Base-by-base conservation (phyloP, 2,113 vertebrate species). In the Rafetus swinhoei region DNA sequence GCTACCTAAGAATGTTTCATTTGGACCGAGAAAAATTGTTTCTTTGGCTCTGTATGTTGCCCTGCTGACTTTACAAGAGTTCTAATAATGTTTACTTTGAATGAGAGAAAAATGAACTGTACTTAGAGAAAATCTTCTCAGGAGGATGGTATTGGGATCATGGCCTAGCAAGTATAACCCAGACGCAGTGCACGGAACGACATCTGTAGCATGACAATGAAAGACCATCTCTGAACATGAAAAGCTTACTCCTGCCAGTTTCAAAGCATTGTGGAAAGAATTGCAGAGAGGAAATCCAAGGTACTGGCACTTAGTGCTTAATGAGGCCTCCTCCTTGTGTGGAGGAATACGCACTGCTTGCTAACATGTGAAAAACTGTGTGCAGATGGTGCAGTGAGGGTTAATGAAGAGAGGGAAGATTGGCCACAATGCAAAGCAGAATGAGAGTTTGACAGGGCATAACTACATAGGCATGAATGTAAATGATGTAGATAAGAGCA, bases 1-100 rank as follows among this genome's bases (percentile, higher is more conserved):
- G 85, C 81, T 60, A 54, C 74, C 90, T 87, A 89, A 81, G 74
- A 87, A 56, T 94, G 89, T 86, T 90, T 86, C 79, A 86, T 94
- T 82, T 90, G 52, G 85, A 93, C 84, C 81, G 29, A 25, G 19
- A 19, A 79, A n/a, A 45, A 24, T 65, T 92, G 35, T 89, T 90
- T 92, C 9, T 3, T 94, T 1, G 6, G 54, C 56, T 85, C 90
- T 29, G 27, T 9, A 32, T 79, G 29, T 88, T 90, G 60, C 7
- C 15, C 59, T 32, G 79, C 12, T 53, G 50, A 90, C 96, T 95
- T 93, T 72, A 72, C 83, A 88, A 93, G 94, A 87, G 7, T n/a
- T 12, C 1, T 12, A 77, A 5, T 74, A 16, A 79, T 25, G 87
- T 90, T 95, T 95, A 59, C 12, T 95, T 96, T 88, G 87, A 93